phyloP scores from a whole-genome alignment of 2,797 vertebrate genomes.

The Cuculus canorus region DNA sequence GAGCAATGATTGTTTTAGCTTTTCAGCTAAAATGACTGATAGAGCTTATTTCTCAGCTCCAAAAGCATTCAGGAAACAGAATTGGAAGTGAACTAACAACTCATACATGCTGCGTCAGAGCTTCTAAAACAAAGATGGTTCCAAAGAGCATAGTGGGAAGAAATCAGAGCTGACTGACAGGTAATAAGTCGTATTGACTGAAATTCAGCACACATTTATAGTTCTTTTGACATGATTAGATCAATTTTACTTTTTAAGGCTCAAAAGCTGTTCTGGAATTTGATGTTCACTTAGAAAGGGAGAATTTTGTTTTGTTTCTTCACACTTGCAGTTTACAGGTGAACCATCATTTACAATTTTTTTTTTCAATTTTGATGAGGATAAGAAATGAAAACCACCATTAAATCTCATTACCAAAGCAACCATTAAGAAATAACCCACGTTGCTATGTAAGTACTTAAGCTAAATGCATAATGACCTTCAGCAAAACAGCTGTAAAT shows the following conservation, averaged over 20 bases:
- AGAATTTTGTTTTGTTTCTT: neutral
- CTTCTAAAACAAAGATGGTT: slow-evolving; percentile 15
- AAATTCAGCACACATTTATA: slow-evolving; percentile 27
- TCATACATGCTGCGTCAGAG: accelerated
- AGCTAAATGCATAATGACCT: neutral
- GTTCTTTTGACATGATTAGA: neutral
- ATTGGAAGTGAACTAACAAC: neutral
- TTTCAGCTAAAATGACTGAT: neutral
- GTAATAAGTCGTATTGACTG: slow-evolving; percentile 48
- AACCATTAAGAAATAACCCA: neutral
- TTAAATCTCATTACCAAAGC: neutral
- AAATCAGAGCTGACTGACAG: slow-evolving; percentile 8
- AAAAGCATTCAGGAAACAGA: neutral
- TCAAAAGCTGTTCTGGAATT: neutral
- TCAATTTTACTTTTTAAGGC: slow-evolving; percentile 9
- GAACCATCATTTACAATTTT: neutral
- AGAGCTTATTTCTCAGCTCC: neutral
- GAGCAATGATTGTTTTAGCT: neutral
- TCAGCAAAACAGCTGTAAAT: neutral
- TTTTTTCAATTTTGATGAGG: neutral
- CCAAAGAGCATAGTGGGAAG: neutral
- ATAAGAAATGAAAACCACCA: neutral
- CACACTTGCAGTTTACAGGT: neutral
- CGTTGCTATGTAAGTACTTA: neutral
- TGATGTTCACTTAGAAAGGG: neutral